Evolutionary conservation across 2,797 vertebrate species (phyloP).

Genomic region (Scomberomorus guttatus): DNA sequence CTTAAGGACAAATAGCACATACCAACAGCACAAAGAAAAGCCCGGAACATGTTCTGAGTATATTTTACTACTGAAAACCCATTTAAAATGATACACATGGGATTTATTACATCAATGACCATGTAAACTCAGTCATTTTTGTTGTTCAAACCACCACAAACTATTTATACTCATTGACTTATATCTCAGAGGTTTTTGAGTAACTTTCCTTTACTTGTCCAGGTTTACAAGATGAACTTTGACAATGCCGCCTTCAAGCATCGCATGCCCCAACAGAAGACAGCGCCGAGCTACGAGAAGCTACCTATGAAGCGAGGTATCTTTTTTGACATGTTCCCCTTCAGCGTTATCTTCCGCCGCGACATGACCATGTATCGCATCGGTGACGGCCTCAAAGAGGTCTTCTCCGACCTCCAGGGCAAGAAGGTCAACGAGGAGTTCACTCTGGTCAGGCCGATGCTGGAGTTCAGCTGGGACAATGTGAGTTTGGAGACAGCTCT

Average conservation of each 20-base stretch:
- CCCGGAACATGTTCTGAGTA: too few species aligned
- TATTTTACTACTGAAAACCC: too few species aligned
- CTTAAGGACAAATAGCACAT: too few species aligned
- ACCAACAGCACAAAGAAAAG: too few species aligned
- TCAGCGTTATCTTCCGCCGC: slow-evolving; percentile 86
- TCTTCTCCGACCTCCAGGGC: slow-evolving; percentile 87
- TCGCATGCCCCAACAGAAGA: slow-evolving; percentile 86
- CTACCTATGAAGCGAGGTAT: slow-evolving; percentile 86
- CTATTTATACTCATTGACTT: neutral
- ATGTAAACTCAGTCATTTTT: neutral
- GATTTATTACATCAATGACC: neutral
- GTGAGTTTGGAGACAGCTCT: slow-evolving; percentile 64
- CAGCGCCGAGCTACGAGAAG: slow-evolving; percentile 86
- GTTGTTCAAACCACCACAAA: neutral
- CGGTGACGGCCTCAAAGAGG: slow-evolving; percentile 85
- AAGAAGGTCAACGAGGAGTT: slow-evolving; percentile 88
- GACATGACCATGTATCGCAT: slow-evolving; percentile 88
- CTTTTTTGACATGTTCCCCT: slow-evolving; percentile 88
- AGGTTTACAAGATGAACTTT: slow-evolving; percentile 89
- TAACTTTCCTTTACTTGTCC: slow-evolving; percentile 1
- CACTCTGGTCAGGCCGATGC: slow-evolving; percentile 84
- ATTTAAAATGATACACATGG: neutral
- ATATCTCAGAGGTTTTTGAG: neutral
- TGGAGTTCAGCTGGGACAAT: slow-evolving; percentile 88
- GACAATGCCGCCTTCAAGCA: slow-evolving; percentile 88